Evolutionary conservation across 2,888 invertebrate species (phyloP).

Genomic region (Apotomis betuletana): DNA sequence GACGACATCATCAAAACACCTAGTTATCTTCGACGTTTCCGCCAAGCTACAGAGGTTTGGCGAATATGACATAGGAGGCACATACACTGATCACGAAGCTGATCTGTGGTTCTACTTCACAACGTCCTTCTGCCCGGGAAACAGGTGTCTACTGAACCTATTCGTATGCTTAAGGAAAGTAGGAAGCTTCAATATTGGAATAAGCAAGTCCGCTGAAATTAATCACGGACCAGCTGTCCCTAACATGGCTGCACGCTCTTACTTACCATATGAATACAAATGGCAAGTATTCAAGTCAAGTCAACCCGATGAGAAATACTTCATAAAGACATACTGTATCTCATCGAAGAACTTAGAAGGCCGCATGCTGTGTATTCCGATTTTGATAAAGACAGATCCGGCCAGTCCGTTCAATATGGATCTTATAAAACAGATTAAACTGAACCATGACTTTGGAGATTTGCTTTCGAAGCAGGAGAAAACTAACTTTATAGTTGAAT

Average conservation of each 20-base stretch:
- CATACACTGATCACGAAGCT: constrained; percentile 56
- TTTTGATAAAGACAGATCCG: constrained; percentile 57
- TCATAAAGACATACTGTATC: constrained; percentile 64
- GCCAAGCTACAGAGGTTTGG: constrained; percentile 54
- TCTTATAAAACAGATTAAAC: constrained; percentile 61
- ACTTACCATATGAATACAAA: constrained; percentile 48
- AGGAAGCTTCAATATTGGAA: constrained; percentile 58
- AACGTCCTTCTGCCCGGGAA: constrained; percentile 59
- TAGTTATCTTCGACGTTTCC: constrained; percentile 60
- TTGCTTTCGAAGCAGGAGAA: constrained; percentile 56
- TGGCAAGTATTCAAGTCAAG: constrained; percentile 56
- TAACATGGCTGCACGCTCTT: constrained; percentile 42
- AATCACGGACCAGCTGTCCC: constrained; percentile 43
- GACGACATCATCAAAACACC: constrained; percentile 55
- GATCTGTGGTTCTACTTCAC: constrained; percentile 72
- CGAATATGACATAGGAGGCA: constrained; percentile 71
- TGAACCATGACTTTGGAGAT: constrained; percentile 58
- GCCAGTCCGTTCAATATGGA: constrained; percentile 54
- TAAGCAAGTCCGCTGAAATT: constrained; percentile 55
- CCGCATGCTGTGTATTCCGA: constrained; percentile 60
- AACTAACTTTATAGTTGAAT: constrained; percentile 63
- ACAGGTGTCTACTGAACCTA: constrained; percentile 63
- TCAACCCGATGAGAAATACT: constrained; percentile 58
- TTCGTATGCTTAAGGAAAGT: constrained; percentile 65
- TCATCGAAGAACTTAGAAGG: constrained; percentile 49